These are phyloP conservation scores for Gymnosoma rotundatum DNA, from an alignment of 2,888 invertebrate species.

Conservation along the genomic window DNA sequence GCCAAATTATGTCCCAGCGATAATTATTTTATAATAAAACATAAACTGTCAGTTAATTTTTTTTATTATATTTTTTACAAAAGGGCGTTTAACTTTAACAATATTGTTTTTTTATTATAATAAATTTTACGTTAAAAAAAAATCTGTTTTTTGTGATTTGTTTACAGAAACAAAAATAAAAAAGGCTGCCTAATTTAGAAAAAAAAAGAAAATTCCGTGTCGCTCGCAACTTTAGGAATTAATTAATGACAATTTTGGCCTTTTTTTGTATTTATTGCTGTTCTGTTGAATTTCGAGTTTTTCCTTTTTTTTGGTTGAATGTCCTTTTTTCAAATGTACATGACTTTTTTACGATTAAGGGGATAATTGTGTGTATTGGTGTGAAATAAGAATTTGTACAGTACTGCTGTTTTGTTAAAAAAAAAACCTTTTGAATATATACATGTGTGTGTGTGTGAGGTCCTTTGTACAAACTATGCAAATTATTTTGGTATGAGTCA, in stretches of 20 bases:
- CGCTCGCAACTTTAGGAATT: slow-evolving; percentile 62
- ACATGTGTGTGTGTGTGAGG: neutral
- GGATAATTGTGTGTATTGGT: slow-evolving; percentile 8
- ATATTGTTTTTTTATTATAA: slow-evolving; percentile 42
- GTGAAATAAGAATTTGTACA: too few species aligned
- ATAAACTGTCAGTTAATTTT: slow-evolving; percentile 20
- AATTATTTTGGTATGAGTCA: slow-evolving; percentile 15
- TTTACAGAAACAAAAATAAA: neutral
- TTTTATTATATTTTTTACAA: slow-evolving; percentile 24
- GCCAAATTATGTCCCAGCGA: neutral
- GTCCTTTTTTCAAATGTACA: slow-evolving; percentile 1
- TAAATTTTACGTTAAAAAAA: slow-evolving; percentile 30
- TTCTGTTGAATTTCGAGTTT: slow-evolving; percentile 19
- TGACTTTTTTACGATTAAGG: slow-evolving; percentile 23
- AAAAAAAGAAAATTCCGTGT: slow-evolving; percentile 54
- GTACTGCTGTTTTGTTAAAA: too few species aligned
- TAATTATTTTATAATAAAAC: slow-evolving; percentile 7
- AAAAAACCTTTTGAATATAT: too few species aligned
- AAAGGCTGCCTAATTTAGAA: neutral
- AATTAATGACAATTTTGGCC: slow-evolving; percentile 33
- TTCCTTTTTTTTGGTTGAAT: slow-evolving; percentile 2
- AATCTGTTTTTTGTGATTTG: slow-evolving; percentile 51
- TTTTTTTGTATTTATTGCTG: slow-evolving; percentile 35
- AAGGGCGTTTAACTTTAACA: slow-evolving; percentile 62
- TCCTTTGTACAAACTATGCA: neutral